Evolutionary conservation across 92 coral and sea anemone genomes (phyloP).

Genomic region (Epizoanthus stellaris): DNA sequence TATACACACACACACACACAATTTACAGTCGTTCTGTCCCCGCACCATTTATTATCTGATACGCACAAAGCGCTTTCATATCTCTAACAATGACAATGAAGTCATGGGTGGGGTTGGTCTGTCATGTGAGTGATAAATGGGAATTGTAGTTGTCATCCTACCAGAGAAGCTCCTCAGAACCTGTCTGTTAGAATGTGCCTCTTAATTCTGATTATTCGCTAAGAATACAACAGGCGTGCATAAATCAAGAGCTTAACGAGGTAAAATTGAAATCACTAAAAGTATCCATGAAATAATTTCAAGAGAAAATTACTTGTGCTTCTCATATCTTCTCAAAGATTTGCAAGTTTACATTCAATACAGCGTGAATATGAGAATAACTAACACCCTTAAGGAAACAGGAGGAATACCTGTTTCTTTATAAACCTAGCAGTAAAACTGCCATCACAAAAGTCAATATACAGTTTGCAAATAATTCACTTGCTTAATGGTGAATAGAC

Average conservation of each 20-base stretch:
- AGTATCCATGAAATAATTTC: slow-evolving; percentile 21
- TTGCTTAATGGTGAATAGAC: no score
- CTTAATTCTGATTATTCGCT: slow-evolving; percentile 12
- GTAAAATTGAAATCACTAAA: neutral
- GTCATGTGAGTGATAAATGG: neutral
- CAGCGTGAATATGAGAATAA: no score
- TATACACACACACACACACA: no score
- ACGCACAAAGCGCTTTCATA: no score
- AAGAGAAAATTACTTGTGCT: slow-evolving; percentile 4
- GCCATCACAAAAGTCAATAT: no score
- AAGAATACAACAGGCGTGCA: slow-evolving; percentile 11
- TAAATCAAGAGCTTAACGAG: slow-evolving; percentile 9
- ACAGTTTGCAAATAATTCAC: no score
- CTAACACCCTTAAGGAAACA: no score
- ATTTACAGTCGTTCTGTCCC: no score
- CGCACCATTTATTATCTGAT: no score
- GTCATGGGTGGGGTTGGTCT: neutral
- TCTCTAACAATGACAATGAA: neutral
- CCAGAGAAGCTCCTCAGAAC: slow-evolving; percentile 11
- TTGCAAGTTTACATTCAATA: neutral
- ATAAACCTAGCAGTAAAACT: no score
- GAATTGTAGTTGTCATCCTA: neutral
- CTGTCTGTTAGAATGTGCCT: slow-evolving; percentile 6
- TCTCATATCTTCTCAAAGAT: neutral
- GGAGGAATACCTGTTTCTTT: no score